Percentiles rank a stretch among this genome's conserved stretches.
Conservation (phyloP, 1,140 invertebrate genomes). For the Brachionus sp. region DNA sequence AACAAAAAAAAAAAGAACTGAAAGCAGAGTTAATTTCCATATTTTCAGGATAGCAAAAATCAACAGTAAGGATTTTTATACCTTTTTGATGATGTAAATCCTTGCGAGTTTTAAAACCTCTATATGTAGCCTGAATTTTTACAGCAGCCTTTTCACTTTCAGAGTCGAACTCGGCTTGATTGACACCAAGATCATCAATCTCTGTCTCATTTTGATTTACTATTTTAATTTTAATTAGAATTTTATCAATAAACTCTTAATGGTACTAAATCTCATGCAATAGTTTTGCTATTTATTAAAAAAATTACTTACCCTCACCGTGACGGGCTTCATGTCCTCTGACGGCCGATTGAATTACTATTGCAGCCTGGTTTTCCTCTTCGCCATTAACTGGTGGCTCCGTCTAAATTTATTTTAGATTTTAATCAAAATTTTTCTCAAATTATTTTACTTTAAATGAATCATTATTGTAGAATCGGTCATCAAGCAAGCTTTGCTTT, state of each 20-base stretch:
- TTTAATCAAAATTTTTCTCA: neutral
- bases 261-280: neutral
- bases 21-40: neutral
- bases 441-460: conserved; percentile 19
- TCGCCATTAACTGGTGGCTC: conserved; percentile 44
- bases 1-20: no score
- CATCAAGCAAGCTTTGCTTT: conserved; percentile 34
- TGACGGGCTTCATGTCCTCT: conserved; percentile 70
- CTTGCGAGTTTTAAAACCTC: conserved; percentile 78
- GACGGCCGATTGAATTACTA: conserved; percentile 71
- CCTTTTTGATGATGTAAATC: conserved; percentile 5
- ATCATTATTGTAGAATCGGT: conserved; percentile 45
- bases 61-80: neutral
- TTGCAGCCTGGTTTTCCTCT: conserved; percentile 63
- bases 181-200: neutral
- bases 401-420: neutral
- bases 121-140: conserved; percentile 86
- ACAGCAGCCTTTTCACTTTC: conserved; percentile 79
- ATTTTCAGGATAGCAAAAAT: neutral
- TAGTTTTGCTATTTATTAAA: no score
- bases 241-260: neutral
- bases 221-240: neutral
- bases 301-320: conserved; percentile 50
- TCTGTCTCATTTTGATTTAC: neutral
- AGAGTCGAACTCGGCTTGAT: conserved; percentile 52